phyloP scores from a whole-genome alignment of 2,888 invertebrate species.

The Clistopyga incitator region DNA sequence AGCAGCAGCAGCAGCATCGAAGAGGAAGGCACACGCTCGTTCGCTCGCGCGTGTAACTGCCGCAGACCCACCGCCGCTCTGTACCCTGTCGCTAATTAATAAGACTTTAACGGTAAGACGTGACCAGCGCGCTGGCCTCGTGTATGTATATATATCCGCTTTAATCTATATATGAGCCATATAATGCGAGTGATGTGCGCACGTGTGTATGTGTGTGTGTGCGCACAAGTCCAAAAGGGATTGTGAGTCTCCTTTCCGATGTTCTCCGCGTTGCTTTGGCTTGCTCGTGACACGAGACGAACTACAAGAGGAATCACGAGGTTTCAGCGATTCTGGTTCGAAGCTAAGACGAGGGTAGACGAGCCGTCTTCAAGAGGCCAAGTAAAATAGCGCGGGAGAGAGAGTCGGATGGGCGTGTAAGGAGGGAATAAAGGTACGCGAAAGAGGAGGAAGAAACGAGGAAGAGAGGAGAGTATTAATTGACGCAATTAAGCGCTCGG shows the following conservation, averaged over 20 bases:
- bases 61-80: conserved; percentile 69
- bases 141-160: conserved; percentile 20
- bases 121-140: conserved; percentile 65
- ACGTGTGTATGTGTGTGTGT: no score
- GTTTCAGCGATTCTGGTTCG: conserved; percentile 28
- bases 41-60: conserved; percentile 64
- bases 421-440: conserved; percentile 44
- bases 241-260: conserved; percentile 13
- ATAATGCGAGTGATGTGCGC: conserved; percentile 9
- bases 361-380: conserved; percentile 13
- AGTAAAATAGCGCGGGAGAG: conserved; percentile 37
- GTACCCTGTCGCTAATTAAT: conserved; percentile 73
- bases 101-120: conserved; percentile 73
- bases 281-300: conserved; percentile 9
- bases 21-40: conserved; percentile 60
- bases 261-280: conserved; percentile 9
- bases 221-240: conserved; percentile 11
- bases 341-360: conserved; percentile 42
- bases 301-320: conserved; percentile 31
- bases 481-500: conserved; percentile 71
- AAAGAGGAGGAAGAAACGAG: conserved; percentile 48
- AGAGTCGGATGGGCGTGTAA: conserved; percentile 32
- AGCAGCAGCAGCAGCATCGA: conserved; percentile 17
- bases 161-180: not conserved
- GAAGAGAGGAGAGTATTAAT: conserved; percentile 70